A percentile compares a stretch with the other conserved stretches of the same genome.
Conservation (phyloP, 2,113 vertebrate genomes). For the Pholis gunnellus region DNA sequence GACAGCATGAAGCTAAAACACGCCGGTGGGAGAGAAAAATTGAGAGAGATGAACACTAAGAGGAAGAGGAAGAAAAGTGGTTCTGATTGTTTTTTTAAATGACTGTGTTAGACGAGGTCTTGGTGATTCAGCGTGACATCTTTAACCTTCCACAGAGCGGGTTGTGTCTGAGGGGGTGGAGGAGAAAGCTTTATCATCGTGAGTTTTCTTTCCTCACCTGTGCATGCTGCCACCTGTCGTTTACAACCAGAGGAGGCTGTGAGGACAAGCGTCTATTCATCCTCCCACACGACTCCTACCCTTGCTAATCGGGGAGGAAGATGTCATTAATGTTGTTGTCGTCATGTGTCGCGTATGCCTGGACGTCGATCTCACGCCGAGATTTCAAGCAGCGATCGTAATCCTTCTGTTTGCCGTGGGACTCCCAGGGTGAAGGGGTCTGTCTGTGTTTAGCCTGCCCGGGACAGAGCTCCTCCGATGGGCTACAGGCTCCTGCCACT, state of each 20-base stretch:
- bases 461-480: constrained; percentile 21
- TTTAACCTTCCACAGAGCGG: constrained; percentile 15
- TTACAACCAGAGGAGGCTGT: constrained; percentile 26
- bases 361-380: constrained; percentile 30
- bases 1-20: constrained; percentile 11
- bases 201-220: constrained; percentile 43
- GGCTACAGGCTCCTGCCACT: constrained; percentile 24
- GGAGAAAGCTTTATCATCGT: constrained; percentile 27
- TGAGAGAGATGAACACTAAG: neutral
- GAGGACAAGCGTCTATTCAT: constrained; percentile 46
- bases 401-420: constrained; percentile 33
- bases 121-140: constrained; percentile 38
- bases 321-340: constrained; percentile 38
- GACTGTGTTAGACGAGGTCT: constrained; percentile 2
- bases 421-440: constrained; percentile 44
- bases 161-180: constrained; percentile 27
- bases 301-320: constrained; percentile 25
- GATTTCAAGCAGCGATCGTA: constrained; percentile 41
- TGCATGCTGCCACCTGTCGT: constrained; percentile 40
- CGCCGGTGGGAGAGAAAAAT: neutral
- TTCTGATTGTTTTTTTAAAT: constrained; percentile 14
- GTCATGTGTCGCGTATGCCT: constrained; percentile 22
- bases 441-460: constrained; percentile 56
- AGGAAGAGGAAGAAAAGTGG: constrained; percentile 3
- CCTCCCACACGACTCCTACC: constrained; percentile 42